phyloP scores from a whole-genome alignment of 1,140 invertebrate species.

The Megalopta genalis region DNA sequence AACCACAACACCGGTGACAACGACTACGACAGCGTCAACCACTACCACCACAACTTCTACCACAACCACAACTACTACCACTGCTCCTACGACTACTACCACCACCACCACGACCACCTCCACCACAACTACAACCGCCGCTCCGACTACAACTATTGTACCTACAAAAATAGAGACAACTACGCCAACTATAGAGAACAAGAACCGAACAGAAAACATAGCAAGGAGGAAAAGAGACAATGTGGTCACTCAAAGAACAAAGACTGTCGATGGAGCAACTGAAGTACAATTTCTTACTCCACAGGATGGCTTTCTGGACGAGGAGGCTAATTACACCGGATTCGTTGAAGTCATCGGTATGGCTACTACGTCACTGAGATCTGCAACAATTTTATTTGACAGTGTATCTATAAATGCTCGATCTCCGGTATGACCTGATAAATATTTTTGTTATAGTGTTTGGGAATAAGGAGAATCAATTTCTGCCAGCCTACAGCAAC shows the following conservation, averaged over 20 bases:
- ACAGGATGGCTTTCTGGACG: conserved; percentile 87
- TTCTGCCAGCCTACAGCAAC: conserved; percentile 74
- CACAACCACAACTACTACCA: conserved; percentile 48
- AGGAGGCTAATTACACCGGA: conserved; percentile 89
- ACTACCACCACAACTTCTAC: conserved; percentile 48
- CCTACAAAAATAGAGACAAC: conserved; percentile 45
- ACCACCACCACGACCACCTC: conserved; percentile 27
- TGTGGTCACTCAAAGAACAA: conserved; percentile 41
- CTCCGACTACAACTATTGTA: conserved; percentile 37
- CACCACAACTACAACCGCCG: conserved; percentile 60
- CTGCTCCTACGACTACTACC: conserved; percentile 61
- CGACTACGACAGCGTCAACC: conserved; percentile 54
- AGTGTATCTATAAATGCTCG: background rate
- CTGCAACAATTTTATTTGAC: too few species aligned
- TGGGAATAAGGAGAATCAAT: conserved; percentile 63
- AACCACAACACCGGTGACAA: conserved; percentile 40
- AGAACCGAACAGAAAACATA: conserved; percentile 43
- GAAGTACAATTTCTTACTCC: conserved; percentile 64
- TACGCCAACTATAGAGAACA: conserved; percentile 28
- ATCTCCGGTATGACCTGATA: background rate
- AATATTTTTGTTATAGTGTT: conserved; percentile 66
- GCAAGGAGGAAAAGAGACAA: conserved; percentile 69
- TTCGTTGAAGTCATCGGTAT: conserved; percentile 90
- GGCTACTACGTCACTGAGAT: conserved; percentile 47
- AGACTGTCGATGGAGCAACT: conserved; percentile 45